Base-by-base conservation (phyloP, 2,888 invertebrate species). In the Campopleginae sp. region DNA sequence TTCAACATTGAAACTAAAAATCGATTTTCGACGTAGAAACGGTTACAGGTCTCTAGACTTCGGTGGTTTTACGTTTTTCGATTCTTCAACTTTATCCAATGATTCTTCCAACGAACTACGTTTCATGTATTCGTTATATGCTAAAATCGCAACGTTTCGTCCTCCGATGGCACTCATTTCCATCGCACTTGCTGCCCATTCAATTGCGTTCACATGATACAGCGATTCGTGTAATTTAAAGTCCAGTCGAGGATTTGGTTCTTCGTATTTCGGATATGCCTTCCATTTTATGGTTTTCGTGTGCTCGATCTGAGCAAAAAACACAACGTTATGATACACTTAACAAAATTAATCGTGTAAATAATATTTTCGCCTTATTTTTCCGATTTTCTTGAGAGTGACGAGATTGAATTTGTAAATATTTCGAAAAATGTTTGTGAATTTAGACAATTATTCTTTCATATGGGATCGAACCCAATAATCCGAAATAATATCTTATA, bases 171-270 rank as follows among this genome's bases (percentile, higher is more conserved):
- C 94, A 90, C 95, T 95, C 95, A 96, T 96, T 93, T 96, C 96
- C 95, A 96, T 96, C 0, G 96, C 96, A 90, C 96, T 96, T 0
- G 96, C 96, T 1, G 95, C 95, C 94, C 95, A 95, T 91, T 96
- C 96, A 75, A 96, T 95, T 6, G 95, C 95, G 93, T 96, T 96
- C 0, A 95, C 91, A 89, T 96, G 94, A 90, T 95, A 96, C 68
- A 96, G 88, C 23, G 93, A 92, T 61, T 94, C 93, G 87, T 94
- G 91, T 12, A 96, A 90, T 63, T 94, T 93, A 90, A 96, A 96
- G 46, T 94, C 91, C 5, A 88, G 91, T 42, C 88, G 88, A 33
- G 79, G 81, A 6, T 80, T 31, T 10, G 86, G 66, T 10, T 90
- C 87, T 10, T 93, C 89, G 89, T 95, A 96, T 63, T 94, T 92